phyloP scores from a whole-genome alignment of 2,888 invertebrate species.

The Acrocyrtus sp. region DNA sequence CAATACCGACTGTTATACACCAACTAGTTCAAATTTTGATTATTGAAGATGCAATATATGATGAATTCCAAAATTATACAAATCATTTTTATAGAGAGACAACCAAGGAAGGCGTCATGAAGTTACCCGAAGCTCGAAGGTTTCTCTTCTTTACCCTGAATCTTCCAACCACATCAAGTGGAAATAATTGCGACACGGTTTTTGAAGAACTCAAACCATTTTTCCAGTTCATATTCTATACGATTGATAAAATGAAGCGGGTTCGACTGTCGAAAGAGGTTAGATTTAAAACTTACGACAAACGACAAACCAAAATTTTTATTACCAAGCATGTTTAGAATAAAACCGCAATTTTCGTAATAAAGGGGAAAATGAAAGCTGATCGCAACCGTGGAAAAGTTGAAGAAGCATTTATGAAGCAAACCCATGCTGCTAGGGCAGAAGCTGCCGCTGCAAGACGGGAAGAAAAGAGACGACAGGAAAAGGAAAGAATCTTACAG shows the following conservation, averaged over 20 bases:
- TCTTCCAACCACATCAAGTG: slow-evolving; percentile 71
- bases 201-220: slow-evolving; percentile 83
- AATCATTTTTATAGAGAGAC: slow-evolving; percentile 51
- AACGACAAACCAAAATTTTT: too few species aligned
- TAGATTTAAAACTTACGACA: slow-evolving; percentile 59
- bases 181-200: slow-evolving; percentile 75
- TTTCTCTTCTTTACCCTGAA: slow-evolving; percentile 86
- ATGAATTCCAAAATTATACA: too few species aligned
- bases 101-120: slow-evolving; percentile 64
- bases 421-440: slow-evolving; percentile 94
- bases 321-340: too few species aligned
- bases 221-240: slow-evolving; percentile 88
- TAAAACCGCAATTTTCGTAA: too few species aligned
- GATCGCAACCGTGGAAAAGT: slow-evolving; percentile 95
- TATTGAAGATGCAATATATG: too few species aligned
- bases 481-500: slow-evolving; percentile 92
- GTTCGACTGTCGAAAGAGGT: slow-evolving; percentile 92
- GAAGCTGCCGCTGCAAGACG: slow-evolving; percentile 94
- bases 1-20: too few species aligned
- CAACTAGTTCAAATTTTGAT: too few species aligned
- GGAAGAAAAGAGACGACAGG: slow-evolving; percentile 92
- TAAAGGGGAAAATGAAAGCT: slow-evolving; percentile 85
- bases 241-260: slow-evolving; percentile 90
- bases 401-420: slow-evolving; percentile 93
- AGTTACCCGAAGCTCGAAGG: slow-evolving; percentile 79